Evolutionary conservation across 2,113 vertebrate genomes (phyloP), one percentile per base, ranked within the genome.

Genomic region (Callionymus lyra): DNA sequence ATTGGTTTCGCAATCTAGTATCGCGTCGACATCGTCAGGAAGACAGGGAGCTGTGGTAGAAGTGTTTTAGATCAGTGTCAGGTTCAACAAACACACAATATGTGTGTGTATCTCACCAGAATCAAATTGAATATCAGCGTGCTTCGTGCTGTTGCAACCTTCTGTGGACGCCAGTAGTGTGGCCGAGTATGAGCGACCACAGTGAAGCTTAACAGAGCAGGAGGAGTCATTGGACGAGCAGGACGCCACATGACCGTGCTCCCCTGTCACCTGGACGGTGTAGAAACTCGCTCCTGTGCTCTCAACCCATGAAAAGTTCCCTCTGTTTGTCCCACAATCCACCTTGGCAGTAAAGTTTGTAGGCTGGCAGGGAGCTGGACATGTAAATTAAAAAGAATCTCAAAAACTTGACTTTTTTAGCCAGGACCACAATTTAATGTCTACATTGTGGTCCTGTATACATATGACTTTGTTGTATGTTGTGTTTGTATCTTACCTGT

Each of bases 141-240:
- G 47, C 39, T 53, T 41, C 17, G 44, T 80, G 53, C 63, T 76
- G 55, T 82, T 76, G 62, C 77, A 82, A 55, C 45, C 66, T 5
- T 58, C 62, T 10, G 77, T 73, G 33, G 77, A 74, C 27, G 81
- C 79, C 44, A 79, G 62, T 51, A 85, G 70, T 2, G 68, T 58
- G 2, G 79, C 75, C 2, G 44, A 60, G 61, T 83, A 82, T 0
- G 40, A 33, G 14, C 1, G 35, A 16, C 80, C 73, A 12, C 80
- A 82, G 38, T 69, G 31, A 16, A 82, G 69, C n/a, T 50, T 70
- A 1, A 72, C 39, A 12, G 54, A 15, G 1, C 80, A 82, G 54
- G 63, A 72, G 9, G 56, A 70, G 58, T 42, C 41, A 3, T 40
- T 62, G 46, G 75, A 68, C 13, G 68, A 63, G 10, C 81, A 83